Conservation (phyloP, 2,113 vertebrate species). For the Rousettus leschenaultii region DNA sequence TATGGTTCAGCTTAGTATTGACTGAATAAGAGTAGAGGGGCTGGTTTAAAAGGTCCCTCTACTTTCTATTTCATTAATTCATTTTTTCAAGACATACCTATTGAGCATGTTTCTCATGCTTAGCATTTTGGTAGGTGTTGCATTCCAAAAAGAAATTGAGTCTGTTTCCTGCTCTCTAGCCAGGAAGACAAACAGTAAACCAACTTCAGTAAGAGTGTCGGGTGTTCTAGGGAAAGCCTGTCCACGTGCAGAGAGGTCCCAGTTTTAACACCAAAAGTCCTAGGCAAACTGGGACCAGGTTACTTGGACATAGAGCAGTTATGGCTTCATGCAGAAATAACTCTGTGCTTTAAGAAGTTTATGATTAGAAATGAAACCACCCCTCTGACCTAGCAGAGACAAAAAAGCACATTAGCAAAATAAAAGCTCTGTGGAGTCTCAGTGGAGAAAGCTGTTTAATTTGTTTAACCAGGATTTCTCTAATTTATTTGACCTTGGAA, state of each 20-base stretch:
- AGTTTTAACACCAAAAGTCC: background rate
- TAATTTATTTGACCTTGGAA: slow-evolving; percentile 24
- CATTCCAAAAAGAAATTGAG: background rate
- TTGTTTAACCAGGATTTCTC: slow-evolving; percentile 37
- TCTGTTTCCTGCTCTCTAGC: background rate
- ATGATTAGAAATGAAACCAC: background rate
- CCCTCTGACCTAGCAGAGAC: background rate
- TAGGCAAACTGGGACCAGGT: background rate
- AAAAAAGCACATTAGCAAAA: background rate
- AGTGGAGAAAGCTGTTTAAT: background rate
- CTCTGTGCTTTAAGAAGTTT: background rate
- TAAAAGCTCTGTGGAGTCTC: background rate
- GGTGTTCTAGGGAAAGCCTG: background rate
- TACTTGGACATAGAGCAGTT: background rate
- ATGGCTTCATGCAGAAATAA: background rate
- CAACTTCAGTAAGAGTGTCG: background rate
- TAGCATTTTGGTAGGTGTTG: background rate
- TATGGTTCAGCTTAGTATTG: background rate
- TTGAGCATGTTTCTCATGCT: background rate
- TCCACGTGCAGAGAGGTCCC: background rate
- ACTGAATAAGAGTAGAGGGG: background rate
- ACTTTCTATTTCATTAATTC: background rate
- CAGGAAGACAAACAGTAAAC: background rate
- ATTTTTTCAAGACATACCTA: background rate
- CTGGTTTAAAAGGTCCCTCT: background rate